Evolutionary conservation across 2,797 vertebrate species (phyloP), one percentile per base, ranked within the genome.

Genomic region (Tangara arthus): DNA sequence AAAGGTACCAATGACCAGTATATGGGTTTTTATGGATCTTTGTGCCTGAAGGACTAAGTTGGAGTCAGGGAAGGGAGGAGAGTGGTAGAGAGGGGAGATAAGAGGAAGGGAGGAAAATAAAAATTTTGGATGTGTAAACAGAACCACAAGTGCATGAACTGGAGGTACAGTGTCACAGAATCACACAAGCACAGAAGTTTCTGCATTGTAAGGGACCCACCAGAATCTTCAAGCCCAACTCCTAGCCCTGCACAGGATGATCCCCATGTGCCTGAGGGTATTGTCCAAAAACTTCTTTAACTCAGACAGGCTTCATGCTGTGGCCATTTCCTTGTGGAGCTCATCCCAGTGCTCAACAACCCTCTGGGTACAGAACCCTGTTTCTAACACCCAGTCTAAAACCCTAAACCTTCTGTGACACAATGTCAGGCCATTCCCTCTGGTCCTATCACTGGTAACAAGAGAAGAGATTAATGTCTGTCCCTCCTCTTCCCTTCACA

Each of bases 41-140:
- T 89, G 8, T 70, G 6, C 23, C 19, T 46, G 12, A 87, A 75
- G 6, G 10, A 8, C 46, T 59, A 46, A 76, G 4, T 6, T 44
- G 19, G 2, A 23, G 4, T 20, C 34, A 8, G 4, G 2, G 1
- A 9, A 5, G 6, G 5, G 2, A 24, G 8, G 7, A 13, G 24
- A 46, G 20, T 26, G 5, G 3, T 32, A 32, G 21, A 47, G 14
- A 55, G 7, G 20, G 6, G 10, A 68, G n/a, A 49, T 18, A 50
- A 50, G 52, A 57, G 8, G 26, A 49, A 5, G 3, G 3, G 5
- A 26, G 3, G 11, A 15, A 42, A 35, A 21, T 6, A 18, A 49
- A 46, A 47, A 15, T 10, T 15, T 6, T 79, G 11, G 1, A 42
- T 39, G 7, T 60, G 11, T 23, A 56, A 44, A 3, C 37, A 90